A percentile compares a stretch with the other conserved stretches of the same genome.
These are phyloP conservation scores for Oxyscelio sp. DNA, from an alignment of 2,888 invertebrate genomes.

Conservation along the genomic window DNA sequence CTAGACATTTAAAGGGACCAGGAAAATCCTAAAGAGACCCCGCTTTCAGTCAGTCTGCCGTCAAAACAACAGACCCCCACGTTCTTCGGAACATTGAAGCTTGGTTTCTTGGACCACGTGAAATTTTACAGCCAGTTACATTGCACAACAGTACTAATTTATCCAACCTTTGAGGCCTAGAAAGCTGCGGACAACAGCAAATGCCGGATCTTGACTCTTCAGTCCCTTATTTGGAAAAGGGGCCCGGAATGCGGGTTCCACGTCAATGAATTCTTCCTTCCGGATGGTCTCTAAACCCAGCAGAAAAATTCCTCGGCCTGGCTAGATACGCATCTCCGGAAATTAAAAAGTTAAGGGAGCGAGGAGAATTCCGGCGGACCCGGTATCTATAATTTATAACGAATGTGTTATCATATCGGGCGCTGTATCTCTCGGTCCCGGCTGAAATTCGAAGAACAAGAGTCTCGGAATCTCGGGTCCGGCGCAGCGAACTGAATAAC, in stretches of 20 bases:
- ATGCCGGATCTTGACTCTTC: no score
- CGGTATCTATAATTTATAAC: slow-evolving; percentile 64
- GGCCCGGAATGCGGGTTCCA: neutral
- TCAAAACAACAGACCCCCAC: no score
- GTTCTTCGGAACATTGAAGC: no score
- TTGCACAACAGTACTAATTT: no score
- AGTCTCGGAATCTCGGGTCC: slow-evolving; percentile 63
- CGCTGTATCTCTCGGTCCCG: slow-evolving; percentile 39
- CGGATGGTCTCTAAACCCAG: neutral
- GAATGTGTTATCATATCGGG: slow-evolving; percentile 63
- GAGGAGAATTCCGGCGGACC: slow-evolving; percentile 23
- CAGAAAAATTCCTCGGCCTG: neutral
- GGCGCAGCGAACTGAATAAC: slow-evolving; percentile 57
- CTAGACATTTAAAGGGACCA: no score
- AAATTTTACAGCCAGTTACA: no score
- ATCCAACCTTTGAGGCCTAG: slow-evolving; percentile 56
- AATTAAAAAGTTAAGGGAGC: slow-evolving; percentile 24
- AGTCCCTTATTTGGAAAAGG: neutral
- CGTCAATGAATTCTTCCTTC: slow-evolving; percentile 8
- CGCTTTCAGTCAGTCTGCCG: no score
- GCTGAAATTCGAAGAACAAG: slow-evolving; percentile 73
- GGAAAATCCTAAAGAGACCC: no score
- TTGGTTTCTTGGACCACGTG: no score
- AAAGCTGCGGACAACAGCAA: slow-evolving; percentile 41
- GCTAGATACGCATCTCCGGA: slow-evolving; percentile 41